These are phyloP conservation scores for Eulacestoma nigropectus DNA, from an alignment of 2,113 vertebrate genomes.

Conservation along the genomic window DNA sequence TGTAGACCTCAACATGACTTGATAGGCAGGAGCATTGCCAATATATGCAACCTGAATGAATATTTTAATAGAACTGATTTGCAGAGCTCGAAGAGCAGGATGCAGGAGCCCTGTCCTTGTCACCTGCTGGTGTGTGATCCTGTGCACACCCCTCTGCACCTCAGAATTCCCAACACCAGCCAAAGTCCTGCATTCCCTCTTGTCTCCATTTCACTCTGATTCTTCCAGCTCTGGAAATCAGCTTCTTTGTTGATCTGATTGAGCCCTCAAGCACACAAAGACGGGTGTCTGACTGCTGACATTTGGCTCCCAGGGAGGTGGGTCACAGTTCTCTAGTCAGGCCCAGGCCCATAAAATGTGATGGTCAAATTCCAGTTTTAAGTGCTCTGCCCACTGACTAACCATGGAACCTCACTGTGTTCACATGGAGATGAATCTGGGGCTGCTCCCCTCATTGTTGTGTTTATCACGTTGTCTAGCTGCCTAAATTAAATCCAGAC, in stretches of 20 bases:
- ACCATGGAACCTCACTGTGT: neutral
- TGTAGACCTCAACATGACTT: neutral
- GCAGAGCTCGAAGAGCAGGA: neutral
- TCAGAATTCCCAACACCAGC: neutral
- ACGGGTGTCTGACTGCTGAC: fast-evolving
- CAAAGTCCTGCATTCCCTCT: neutral
- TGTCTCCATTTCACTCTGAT: neutral
- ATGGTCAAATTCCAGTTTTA: neutral
- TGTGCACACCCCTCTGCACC: neutral
- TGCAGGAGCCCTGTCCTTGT: neutral
- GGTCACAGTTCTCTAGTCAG: neutral
- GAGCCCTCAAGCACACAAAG: neutral
- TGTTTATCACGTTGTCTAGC: neutral
- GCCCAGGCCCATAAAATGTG: neutral
- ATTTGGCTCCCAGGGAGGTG: neutral
- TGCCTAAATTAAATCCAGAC: neutral
- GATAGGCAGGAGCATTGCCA: neutral
- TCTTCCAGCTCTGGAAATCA: neutral
- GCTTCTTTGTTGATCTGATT: neutral
- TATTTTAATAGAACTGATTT: neutral
- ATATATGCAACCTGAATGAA: neutral
- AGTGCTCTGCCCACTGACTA: neutral
- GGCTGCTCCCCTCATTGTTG: neutral
- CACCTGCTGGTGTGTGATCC: neutral
- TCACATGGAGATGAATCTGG: neutral